phyloP scores from a whole-genome alignment of 2,888 invertebrate genomes.

The Alloscopus bannaensis region DNA sequence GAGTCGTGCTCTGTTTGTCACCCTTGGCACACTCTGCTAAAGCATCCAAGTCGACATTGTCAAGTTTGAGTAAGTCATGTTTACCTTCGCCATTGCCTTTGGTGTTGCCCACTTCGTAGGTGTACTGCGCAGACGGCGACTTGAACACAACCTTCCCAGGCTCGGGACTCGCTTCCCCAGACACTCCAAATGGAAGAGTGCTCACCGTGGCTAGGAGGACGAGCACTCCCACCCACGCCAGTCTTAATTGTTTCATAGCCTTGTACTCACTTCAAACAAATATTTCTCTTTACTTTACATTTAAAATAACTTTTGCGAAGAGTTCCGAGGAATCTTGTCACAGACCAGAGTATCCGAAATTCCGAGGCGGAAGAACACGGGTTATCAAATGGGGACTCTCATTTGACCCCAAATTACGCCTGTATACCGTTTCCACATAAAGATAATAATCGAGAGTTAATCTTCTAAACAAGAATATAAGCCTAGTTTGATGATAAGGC shows the following conservation, averaged over 20 bases:
- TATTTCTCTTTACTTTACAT: not conserved
- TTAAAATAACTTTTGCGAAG: not conserved
- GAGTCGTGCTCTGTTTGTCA: not conserved
- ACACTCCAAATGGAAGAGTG: not conserved
- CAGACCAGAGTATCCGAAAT: not conserved
- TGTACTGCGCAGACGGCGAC: conserved; percentile 33
- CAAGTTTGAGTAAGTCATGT: not conserved
- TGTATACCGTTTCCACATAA: too few species aligned
- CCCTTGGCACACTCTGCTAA: not conserved
- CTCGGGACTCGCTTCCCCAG: conserved; percentile 25
- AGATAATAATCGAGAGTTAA: too few species aligned
- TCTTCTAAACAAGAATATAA: not conserved
- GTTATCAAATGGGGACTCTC: not conserved
- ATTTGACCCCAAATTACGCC: too few species aligned
- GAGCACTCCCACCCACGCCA: conserved; percentile 46
- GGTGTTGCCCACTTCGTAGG: conserved; percentile 37
- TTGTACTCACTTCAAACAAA: not conserved
- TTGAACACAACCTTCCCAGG: conserved; percentile 52
- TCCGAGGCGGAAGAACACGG: not conserved
- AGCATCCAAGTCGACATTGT: not conserved
- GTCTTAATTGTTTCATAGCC: conserved; percentile 41
- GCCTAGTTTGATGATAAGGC: not conserved
- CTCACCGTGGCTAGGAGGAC: conserved; percentile 15
- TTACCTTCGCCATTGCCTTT: conserved; percentile 26
- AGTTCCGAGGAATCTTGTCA: too few species aligned